These are phyloP conservation scores for Phalloptychus januarius DNA, from an alignment of 2,797 vertebrate genomes.

Conservation along the genomic window DNA sequence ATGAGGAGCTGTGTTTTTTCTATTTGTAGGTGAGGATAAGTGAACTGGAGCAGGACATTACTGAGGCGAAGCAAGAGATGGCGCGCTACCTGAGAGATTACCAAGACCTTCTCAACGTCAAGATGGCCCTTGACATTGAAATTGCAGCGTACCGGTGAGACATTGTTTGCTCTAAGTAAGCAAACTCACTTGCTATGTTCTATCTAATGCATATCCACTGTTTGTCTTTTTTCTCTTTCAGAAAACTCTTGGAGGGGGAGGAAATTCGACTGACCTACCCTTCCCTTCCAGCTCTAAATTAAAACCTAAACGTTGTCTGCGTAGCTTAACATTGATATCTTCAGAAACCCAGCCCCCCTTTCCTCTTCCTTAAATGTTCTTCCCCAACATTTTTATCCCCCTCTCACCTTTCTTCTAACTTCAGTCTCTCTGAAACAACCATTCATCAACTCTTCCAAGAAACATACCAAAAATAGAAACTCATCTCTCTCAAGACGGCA, in stretches of 20 bases:
- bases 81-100: constrained; percentile 87
- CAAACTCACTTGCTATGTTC: not conserved
- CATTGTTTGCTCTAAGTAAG: not conserved
- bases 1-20: constrained; percentile 1
- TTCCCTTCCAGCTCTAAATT: constrained; percentile 62
- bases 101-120: constrained; percentile 87
- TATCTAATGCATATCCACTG: not conserved
- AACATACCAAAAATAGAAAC: constrained; percentile 46
- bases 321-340: constrained; percentile 46
- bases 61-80: constrained; percentile 89
- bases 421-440: not conserved
- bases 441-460: constrained; percentile 15
- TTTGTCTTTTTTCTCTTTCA: constrained; percentile 48
- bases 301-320: constrained; percentile 33
- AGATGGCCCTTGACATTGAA: constrained; percentile 87
- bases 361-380: constrained; percentile 13
- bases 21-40: constrained; percentile 80
- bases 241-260: constrained; percentile 86
- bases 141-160: constrained; percentile 86
- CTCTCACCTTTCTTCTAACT: not conserved
- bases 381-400: not conserved
- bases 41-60: constrained; percentile 84
- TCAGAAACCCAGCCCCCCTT: constrained; percentile 9
- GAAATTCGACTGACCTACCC: constrained; percentile 80
- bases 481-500: constrained; percentile 77